Base-by-base conservation (phyloP, 92 coral and sea anemone species). In the Porites lobata region DNA sequence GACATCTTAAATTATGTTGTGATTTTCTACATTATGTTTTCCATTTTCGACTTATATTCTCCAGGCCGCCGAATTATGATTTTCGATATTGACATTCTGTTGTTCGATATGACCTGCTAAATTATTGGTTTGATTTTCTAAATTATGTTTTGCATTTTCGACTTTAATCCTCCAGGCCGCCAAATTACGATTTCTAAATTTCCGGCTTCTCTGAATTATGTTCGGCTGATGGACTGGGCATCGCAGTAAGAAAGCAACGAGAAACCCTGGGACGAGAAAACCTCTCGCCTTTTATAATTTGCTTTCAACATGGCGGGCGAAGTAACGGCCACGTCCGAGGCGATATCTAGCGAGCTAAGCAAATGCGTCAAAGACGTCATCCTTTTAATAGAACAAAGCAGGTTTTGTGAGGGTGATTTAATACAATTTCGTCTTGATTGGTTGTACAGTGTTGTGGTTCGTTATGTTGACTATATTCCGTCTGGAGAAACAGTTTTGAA, bases 361-460 rank as follows among this genome's bases (percentile, higher is more conserved):
- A 79, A 79, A 66, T 64, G 84, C 57, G 73, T 79, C 56, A 61
- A 18, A 73, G 61, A 73, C 78, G 21, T 73, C 57, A 85, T 85
- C 26, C n/a, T 63, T 75, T 63, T 86, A 66, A 64, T 86, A n/a
- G 84, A 86, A 75, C 81, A 87, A 79, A 59, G 90, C 59, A 19
- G 75, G 51, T 76, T 86, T 86, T 52, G 90, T 15, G 83, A 77
- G 72, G 57, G 54, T 18, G 90, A 86, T 65, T n/a, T 67, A 72
- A 14, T 65, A 65, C 54, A 68, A n/a, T 86, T 86, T 86, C 84
- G 77, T 50, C 85, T 86, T 58, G 90, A 86, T 29, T 77, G 90
- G 90, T 54, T 86, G 79, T 58, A 57, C 54, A 85, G 67, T 64
- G 65, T 69, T 17, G 79, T 85, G 6, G 82, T 85, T 53, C 83